Base-by-base conservation (phyloP, 2,888 invertebrate genomes). In the Dasysyrphus tricinctus region DNA sequence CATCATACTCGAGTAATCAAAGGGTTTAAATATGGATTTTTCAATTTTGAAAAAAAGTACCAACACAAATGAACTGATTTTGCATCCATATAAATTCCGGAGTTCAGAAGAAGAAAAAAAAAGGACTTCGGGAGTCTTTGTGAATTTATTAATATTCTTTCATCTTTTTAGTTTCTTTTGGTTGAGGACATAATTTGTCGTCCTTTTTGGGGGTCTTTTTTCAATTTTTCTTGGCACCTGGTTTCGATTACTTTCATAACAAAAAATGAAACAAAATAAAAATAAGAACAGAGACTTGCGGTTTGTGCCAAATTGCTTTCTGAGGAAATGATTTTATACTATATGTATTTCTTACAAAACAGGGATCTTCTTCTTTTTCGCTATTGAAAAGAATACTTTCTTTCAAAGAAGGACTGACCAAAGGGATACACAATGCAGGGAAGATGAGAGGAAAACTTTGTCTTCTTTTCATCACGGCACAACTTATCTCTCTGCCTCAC, bases 271-370 rank as follows among this genome's bases (percentile, higher is more conserved):
- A 42, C n/a, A 5, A 24, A 61, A 42, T 8, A 8, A 5, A 44
- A 32, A 44, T 7, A 34, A 19, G 49, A 49, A 67, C n/a, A 9
- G 8, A 69, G 39, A 69, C 54, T 24, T 49, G 51, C 11, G 37
- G 19, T 54, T 51, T 69, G 54, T 69, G 69, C 51, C 69, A 69
- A 69, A 69, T 69, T 54, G 69, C 39, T 69, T 69, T 69, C 69
- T 24, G 19, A 49, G 14, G 37, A 49, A 34, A 49, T 49, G 34
- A 34, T 3, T 44, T 1, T n/a, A n/a, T n/a, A n/a, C 5, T 0
- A 42, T 11, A 39, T 12, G 11, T 42, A 42, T 44, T 47, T 34
- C 47, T 34, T 65, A 37, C 34, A 49, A 67, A 44, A 49, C 47
- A 49, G 49, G 67, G 34, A 39, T 69, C 39, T 54, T 69, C 54